These are phyloP conservation scores for Spodoptera litura DNA, from an alignment of 1,140 invertebrate genomes.

Conservation along the genomic window DNA sequence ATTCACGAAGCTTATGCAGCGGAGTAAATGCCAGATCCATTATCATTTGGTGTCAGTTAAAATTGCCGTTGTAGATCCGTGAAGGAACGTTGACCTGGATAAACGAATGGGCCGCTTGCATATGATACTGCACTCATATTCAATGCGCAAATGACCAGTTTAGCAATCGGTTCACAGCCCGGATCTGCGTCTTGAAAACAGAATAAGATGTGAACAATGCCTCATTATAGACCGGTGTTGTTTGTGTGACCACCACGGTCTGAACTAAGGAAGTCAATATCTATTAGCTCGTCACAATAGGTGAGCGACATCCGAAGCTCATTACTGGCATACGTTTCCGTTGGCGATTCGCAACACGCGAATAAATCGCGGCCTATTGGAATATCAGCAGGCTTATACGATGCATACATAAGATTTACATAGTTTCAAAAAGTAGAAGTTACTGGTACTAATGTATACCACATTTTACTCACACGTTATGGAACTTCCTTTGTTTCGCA, in stretches of 20 bases:
- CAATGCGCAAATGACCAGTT: conserved; percentile 51
- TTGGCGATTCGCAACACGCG: conserved; percentile 78
- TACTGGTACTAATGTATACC: too few relatives aligned
- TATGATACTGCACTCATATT: conserved; percentile 42
- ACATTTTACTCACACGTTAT: too few relatives aligned
- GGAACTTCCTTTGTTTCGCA: too few relatives aligned
- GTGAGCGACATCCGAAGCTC: conserved; percentile 85
- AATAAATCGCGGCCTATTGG: conserved; percentile 65
- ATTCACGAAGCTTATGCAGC: conserved; percentile 55
- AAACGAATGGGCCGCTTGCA: conserved; percentile 45
- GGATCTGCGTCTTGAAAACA: conserved; percentile 68
- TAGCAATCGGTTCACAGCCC: conserved; percentile 67
- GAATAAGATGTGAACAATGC: conserved; percentile 82
- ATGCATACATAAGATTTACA: conserved; percentile 9
- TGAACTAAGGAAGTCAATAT: conserved; percentile 84
- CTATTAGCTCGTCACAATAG: conserved; percentile 85
- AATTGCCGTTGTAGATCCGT: conserved; percentile 69
- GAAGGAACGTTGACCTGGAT: conserved; percentile 68
- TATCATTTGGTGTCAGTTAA: conserved; percentile 67
- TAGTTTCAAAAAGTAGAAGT: neutral
- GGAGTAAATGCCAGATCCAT: conserved; percentile 68
- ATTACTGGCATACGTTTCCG: conserved; percentile 83
- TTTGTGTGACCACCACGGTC: conserved; percentile 66
- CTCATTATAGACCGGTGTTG: conserved; percentile 76
- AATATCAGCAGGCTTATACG: conserved; percentile 49